Conservation (phyloP, 2,888 invertebrate genomes). For the Brenthis daphne region DNA sequence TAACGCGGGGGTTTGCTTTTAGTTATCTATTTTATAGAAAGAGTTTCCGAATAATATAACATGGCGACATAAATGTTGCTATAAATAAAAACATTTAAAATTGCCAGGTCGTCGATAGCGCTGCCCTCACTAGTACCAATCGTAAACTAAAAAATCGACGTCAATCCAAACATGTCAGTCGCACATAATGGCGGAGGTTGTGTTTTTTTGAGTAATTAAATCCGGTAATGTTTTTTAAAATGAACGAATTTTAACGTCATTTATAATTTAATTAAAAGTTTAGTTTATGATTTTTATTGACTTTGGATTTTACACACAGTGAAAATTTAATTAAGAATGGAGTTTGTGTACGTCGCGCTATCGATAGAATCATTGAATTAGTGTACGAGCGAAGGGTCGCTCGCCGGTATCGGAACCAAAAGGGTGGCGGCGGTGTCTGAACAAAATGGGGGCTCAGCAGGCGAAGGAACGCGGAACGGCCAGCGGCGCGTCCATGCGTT, state of each 20-base stretch:
- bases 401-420: conserved; percentile 82
- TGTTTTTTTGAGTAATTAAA: conserved; percentile 60
- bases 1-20: too few species aligned
- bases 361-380: conserved; percentile 65
- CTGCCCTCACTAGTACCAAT: conserved; percentile 40
- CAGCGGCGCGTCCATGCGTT: conserved; percentile 87
- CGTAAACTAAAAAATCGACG: conserved; percentile 67
- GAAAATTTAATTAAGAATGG: conserved; percentile 47
- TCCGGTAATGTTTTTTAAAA: conserved; percentile 54
- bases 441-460: conserved; percentile 95
- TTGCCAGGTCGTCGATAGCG: conserved; percentile 13
- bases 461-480: conserved; percentile 93
- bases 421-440: conserved; percentile 79
- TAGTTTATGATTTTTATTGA: conserved; percentile 28
- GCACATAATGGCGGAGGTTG: conserved; percentile 74
- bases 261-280: conserved; percentile 23
- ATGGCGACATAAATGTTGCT: not conserved
- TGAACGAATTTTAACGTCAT: conserved; percentile 43
- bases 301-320: conserved; percentile 29
- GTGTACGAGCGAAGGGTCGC: conserved; percentile 48
- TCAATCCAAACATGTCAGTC: conserved; percentile 66
- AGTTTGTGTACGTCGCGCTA: conserved; percentile 53
- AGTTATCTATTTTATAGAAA: too few species aligned
- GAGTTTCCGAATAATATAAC: not conserved
- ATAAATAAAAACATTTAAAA: not conserved